phyloP scores from a whole-genome alignment of 2,888 invertebrate genomes.

The Anodontia alba region DNA sequence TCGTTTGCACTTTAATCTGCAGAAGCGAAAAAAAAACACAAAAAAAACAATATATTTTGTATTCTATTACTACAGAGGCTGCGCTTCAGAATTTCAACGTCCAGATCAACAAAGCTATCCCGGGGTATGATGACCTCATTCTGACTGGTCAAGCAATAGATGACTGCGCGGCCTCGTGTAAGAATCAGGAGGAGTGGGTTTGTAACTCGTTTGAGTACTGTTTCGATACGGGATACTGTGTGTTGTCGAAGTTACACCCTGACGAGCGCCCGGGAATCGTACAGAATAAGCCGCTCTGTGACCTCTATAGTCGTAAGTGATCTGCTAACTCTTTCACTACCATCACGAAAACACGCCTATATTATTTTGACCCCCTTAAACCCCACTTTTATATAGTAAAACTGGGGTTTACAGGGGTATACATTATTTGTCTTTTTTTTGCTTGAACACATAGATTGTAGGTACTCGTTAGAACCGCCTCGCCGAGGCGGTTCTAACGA shows the following conservation, averaged over 20 bases:
- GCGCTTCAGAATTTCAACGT: constrained; percentile 58
- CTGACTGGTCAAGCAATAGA: constrained; percentile 72
- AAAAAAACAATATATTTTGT: no score
- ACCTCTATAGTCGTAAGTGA: constrained; percentile 74
- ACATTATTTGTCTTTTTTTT: no score
- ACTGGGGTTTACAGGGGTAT: no score
- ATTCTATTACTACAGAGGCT: constrained; percentile 34
- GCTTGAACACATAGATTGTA: no score
- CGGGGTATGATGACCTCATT: constrained; percentile 64
- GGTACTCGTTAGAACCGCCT: no score
- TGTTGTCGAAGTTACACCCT: constrained; percentile 69
- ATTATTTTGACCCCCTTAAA: no score
- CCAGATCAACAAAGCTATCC: constrained; percentile 63
- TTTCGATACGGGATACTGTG: constrained; percentile 68
- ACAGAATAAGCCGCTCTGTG: constrained; percentile 45
- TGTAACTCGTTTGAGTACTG: constrained; percentile 77
- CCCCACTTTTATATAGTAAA: no score
- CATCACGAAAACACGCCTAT: no score
- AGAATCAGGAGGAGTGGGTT: constrained; percentile 61
- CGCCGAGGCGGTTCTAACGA: no score
- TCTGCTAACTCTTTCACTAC: no score
- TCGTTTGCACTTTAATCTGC: no score
- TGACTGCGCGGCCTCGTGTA: constrained; percentile 73
- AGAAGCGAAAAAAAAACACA: no score
- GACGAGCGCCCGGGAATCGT: constrained; percentile 66